Evolutionary conservation across 2,888 invertebrate genomes (phyloP), one percentile per base, ranked within the genome.

Genomic region (Conops quadrifasciatus): DNA sequence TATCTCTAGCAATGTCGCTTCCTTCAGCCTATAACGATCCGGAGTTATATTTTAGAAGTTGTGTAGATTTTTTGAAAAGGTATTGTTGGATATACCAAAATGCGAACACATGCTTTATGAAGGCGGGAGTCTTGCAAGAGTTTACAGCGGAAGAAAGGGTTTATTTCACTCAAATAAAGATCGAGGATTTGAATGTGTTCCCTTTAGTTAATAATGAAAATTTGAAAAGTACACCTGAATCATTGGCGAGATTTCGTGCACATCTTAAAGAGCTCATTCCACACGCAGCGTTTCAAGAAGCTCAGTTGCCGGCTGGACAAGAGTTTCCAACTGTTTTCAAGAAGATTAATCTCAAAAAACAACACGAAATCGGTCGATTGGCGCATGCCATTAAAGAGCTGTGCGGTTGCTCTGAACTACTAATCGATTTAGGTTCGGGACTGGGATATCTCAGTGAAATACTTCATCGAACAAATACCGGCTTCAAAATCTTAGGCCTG

Each of bases 381-480:
- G 89, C 91, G 1, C 85, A 88, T 45, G 85, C 90, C 7, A 81
- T 86, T 60, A 30, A 78, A 24, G 71, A 70, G 0, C 74, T 76
- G 16, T 80, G 81, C 77, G 77, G 80, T n/a, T 76, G 84, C 9
- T 81, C 85, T 9, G 88, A 89, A 71, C 84, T 88, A 1, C 85
- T 94, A 24, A 87, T 94, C 0, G 94, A 94, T 83, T 88, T 94
- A 77, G 94, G 94, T 16, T 89, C 91, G 19, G 94, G 94, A 7
- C 85, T 93, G 87, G 94, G 94, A 0, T 93, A 94, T 80, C 85
- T 94, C 62, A 91, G 91, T 74, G 91, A 92, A 81, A 81, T 90
- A n/a, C 80, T 94, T 28, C 86, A 88, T 78, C 36, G 43, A 11
- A 86, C 87, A 21, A 89, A 89, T n/a, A 84, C 87, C 7, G 89